These are phyloP conservation scores for Chrysopilus asiliformis DNA, from an alignment of 2,888 invertebrate genomes.

Conservation along the genomic window DNA sequence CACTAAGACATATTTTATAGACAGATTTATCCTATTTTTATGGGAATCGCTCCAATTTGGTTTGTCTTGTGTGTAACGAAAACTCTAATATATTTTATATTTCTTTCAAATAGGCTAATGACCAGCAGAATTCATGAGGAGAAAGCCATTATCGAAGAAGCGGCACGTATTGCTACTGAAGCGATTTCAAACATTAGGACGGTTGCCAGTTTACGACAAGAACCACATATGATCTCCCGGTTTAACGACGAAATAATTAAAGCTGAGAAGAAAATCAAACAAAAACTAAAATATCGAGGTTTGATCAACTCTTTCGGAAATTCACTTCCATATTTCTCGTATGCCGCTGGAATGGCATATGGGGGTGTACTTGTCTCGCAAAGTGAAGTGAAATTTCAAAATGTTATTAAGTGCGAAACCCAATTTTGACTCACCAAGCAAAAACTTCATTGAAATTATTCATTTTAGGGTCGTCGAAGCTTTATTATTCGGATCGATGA, in stretches of 20 bases:
- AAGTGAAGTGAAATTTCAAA: conserved; percentile 45
- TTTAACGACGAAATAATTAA: conserved; percentile 43
- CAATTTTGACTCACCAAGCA: neutral
- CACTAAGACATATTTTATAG: too few relatives aligned
- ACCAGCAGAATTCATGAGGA: conserved; percentile 45
- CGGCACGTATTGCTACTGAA: conserved; percentile 59
- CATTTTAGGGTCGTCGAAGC: conserved; percentile 53
- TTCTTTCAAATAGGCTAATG: conserved; percentile 33
- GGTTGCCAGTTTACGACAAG: conserved; percentile 46
- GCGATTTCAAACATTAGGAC: conserved; percentile 60
- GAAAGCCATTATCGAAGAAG: conserved; percentile 47
- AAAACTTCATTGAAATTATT: neutral
- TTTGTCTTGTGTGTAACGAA: neutral
- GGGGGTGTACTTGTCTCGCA: conserved; percentile 54
- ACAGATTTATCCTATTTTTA: too few relatives aligned
- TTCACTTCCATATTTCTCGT: conserved; percentile 55
- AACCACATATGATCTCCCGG: conserved; percentile 43
- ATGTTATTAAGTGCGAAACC: conserved; percentile 50
- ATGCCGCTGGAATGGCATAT: conserved; percentile 55
- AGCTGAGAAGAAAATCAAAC: conserved; percentile 38
- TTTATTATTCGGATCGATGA: conserved; percentile 59
- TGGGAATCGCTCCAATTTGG: too few relatives aligned
- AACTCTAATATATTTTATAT: conserved; percentile 1
- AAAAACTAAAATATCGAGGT: conserved; percentile 47
- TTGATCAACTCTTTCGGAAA: conserved; percentile 55